Evolutionary conservation across 2,888 invertebrate species (phyloP).

Genomic region (Isotomurus palustris): DNA sequence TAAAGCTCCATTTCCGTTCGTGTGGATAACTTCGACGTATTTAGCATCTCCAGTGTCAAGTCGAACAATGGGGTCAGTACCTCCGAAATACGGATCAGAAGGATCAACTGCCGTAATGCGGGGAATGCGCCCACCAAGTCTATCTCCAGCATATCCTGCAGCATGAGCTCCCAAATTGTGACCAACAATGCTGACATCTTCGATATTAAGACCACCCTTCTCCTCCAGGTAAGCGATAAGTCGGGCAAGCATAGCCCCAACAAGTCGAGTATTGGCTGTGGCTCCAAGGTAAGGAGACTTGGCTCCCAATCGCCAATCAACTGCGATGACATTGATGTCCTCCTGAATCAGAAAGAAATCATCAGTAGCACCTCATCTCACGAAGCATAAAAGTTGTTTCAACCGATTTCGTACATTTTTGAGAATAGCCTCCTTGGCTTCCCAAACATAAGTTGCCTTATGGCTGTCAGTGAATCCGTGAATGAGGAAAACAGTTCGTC

Average conservation of each 20-base stretch:
- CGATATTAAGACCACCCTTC: conserved; percentile 30
- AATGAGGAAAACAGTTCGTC: conserved; percentile 58
- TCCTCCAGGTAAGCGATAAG: conserved; percentile 40
- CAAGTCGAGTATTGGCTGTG: conserved; percentile 58
- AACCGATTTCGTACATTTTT: no score
- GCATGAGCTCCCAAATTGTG: conserved; percentile 47
- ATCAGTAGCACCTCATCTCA: no score
- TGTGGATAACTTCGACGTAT: conserved; percentile 62
- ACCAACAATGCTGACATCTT: conserved; percentile 43
- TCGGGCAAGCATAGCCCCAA: conserved; percentile 55
- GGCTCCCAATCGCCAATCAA: conserved; percentile 63
- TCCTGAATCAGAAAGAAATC: conserved; percentile 50
- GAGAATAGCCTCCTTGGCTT: conserved; percentile 59
- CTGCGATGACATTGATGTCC: conserved; percentile 60
- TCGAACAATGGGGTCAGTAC: conserved; percentile 51
- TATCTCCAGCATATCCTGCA: conserved; percentile 44
- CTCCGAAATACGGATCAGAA: conserved; percentile 61
- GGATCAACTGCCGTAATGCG: conserved; percentile 58
- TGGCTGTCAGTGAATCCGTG: conserved; percentile 63
- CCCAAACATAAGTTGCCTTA: conserved; percentile 58
- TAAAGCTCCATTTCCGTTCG: conserved; percentile 52
- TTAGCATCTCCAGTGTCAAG: conserved; percentile 58
- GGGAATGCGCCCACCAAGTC: conserved; percentile 38
- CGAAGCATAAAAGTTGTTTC: background rate
- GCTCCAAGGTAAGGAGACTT: conserved; percentile 58